Conservation (phyloP, 30 jellyfish, hydroid and myxozoan species). For the Chrysaora quinquecirrha region DNA sequence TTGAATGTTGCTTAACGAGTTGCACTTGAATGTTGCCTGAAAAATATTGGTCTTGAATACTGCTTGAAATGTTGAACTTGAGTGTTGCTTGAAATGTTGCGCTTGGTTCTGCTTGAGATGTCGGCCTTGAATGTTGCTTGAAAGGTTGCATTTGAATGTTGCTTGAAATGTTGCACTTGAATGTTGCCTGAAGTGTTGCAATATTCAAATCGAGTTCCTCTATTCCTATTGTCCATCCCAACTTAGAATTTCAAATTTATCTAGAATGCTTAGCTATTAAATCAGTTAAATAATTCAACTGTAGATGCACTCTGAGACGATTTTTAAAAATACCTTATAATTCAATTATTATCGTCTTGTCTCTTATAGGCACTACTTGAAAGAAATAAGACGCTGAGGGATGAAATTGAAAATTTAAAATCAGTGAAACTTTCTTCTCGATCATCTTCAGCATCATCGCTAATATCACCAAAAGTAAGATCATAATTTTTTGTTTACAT, state of each 20-base stretch:
- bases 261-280: neutral
- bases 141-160: too few species aligned
- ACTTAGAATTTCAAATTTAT: neutral
- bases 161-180: too few species aligned
- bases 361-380: constrained; percentile 44
- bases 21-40: too few species aligned
- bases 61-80: too few species aligned
- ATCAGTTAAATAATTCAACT: neutral
- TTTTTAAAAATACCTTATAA: neutral
- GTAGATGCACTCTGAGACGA: neutral
- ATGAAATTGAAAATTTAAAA: constrained; percentile 45
- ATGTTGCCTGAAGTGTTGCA: too few species aligned
- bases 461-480: constrained; percentile 14
- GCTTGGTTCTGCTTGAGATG: too few species aligned
- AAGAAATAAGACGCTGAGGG: constrained; percentile 37
- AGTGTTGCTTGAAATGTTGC: too few species aligned
- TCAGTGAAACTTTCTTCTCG: neutral
- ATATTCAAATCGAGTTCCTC: too few species aligned
- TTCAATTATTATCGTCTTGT: neutral
- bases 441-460: constrained; percentile 1
- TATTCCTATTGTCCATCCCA: too few species aligned
- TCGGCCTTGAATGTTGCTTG: too few species aligned
- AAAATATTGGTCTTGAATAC: too few species aligned
- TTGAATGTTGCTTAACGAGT: too few species aligned
- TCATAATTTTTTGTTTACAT: neutral